Conservation (phyloP, 2,113 vertebrate species). For the Pterocles gutturalis region DNA sequence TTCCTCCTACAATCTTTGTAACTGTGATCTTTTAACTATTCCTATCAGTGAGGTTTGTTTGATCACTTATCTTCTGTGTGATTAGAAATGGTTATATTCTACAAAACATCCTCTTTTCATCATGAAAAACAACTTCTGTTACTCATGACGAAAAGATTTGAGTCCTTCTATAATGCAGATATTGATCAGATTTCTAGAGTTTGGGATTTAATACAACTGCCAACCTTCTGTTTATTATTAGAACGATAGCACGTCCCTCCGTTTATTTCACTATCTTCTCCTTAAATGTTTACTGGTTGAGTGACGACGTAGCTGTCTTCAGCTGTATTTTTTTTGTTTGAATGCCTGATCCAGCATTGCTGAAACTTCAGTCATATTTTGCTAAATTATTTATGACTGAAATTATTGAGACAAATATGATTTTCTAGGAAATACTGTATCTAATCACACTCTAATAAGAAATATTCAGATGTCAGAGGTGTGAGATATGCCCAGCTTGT, state of each 20-base stretch:
- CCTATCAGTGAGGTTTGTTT: background rate
- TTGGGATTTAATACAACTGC: background rate
- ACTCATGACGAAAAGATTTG: background rate
- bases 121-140: background rate
- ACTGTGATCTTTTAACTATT: background rate
- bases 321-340: background rate
- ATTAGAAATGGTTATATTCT: background rate
- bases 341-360: background rate
- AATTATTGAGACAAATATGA: background rate
- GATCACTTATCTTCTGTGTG: conserved; percentile 34
- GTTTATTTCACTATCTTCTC: background rate
- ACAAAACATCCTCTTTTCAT: conserved; percentile 12
- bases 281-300: background rate
- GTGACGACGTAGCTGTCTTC: background rate
- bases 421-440: background rate
- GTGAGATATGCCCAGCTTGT: background rate
- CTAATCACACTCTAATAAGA: background rate
- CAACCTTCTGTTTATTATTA: background rate
- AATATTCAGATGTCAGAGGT: background rate
- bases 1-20: background rate
- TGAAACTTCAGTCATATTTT: background rate
- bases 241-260: background rate
- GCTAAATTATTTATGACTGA: background rate
- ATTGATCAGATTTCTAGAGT: background rate
- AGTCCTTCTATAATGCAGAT: conserved; percentile 5